Conservation (phyloP, 2,888 invertebrate genomes). For the Parapristionchus giblindavisi region DNA sequence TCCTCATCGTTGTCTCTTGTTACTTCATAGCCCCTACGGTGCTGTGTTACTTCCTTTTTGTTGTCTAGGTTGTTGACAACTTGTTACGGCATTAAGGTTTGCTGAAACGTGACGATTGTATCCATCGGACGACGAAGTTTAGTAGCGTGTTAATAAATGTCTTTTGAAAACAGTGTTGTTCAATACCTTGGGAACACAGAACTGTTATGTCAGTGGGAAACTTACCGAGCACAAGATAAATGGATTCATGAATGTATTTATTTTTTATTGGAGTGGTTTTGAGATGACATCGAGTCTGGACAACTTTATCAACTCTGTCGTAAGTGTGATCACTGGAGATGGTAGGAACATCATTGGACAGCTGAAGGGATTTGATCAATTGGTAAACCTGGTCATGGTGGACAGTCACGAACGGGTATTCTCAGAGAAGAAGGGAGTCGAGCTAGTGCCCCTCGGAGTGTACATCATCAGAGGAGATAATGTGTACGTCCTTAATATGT, state of each 20-base stretch:
- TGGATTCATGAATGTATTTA: neutral
- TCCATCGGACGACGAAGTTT: constrained; percentile 30
- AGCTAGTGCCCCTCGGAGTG: constrained; percentile 92
- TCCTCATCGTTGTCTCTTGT: constrained; percentile 30
- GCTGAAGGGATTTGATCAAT: constrained; percentile 92
- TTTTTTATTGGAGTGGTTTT: too few species aligned
- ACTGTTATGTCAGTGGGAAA: constrained; percentile 24
- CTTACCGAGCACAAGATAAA: neutral
- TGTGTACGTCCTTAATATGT: constrained; percentile 77
- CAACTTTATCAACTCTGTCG: constrained; percentile 61
- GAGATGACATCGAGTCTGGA: constrained; percentile 66
- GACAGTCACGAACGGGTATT: constrained; percentile 99
- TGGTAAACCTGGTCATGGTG: constrained; percentile 96
- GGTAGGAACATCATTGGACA: constrained; percentile 96
- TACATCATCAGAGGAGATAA: constrained; percentile 98
- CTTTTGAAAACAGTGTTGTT: constrained; percentile 24
- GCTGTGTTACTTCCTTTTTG: constrained; percentile 30
- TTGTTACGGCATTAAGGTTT: constrained; percentile 27
- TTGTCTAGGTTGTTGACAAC: constrained; percentile 37
- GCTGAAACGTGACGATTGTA: constrained; percentile 30
- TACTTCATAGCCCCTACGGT: constrained; percentile 36
- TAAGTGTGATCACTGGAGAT: constrained; percentile 93
- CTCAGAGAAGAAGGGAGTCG: constrained; percentile 83
- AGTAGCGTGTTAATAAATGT: constrained; percentile 33
- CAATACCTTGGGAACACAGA: neutral